These are phyloP conservation scores for Muricea muricata DNA, from an alignment of 92 coral and sea anemone species.

Conservation along the genomic window DNA sequence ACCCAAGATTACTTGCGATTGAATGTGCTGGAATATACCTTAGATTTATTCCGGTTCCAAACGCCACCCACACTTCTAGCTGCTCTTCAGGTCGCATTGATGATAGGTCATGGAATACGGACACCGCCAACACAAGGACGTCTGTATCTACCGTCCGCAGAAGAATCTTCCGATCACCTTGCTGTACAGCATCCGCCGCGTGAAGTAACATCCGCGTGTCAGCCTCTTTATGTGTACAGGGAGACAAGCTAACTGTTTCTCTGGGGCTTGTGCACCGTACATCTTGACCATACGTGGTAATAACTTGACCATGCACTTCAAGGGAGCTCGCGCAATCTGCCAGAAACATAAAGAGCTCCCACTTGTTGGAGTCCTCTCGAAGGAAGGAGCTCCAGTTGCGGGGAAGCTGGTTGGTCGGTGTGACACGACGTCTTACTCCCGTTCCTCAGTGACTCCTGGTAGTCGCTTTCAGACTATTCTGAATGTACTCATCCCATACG, in stretches of 20 bases:
- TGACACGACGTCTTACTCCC: conserved; percentile 62
- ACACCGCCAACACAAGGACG: conserved; percentile 45
- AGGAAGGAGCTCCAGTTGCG: conserved; percentile 68
- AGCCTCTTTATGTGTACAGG: conserved; percentile 30
- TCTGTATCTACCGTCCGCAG: conserved; percentile 53
- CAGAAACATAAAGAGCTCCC: conserved; percentile 53
- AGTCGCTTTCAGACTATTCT: conserved; percentile 54
- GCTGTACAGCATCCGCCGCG: conserved; percentile 46
- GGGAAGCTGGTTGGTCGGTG: conserved; percentile 49
- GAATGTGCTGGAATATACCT: conserved; percentile 71
- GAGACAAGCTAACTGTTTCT: conserved; percentile 13
- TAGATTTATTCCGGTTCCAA: conserved; percentile 58
- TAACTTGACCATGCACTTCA: conserved; percentile 33
- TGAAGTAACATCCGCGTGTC: conserved; percentile 34
- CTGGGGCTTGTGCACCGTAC: conserved; percentile 13
- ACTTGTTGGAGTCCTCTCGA: conserved; percentile 60
- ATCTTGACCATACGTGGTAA: conserved; percentile 49
- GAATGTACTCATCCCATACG: conserved; percentile 61
- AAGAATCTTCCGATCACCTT: conserved; percentile 50
- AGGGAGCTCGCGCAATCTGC: conserved; percentile 39
- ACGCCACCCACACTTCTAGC: conserved; percentile 64
- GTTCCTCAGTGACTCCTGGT: conserved; percentile 59
- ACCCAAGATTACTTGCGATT: conserved; percentile 60
- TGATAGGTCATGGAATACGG: conserved; percentile 38
- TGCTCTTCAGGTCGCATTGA: conserved; percentile 34